phyloP scores from a whole-genome alignment of 64 coral and sea anemone species.

The Dendronephthya gigantea region DNA sequence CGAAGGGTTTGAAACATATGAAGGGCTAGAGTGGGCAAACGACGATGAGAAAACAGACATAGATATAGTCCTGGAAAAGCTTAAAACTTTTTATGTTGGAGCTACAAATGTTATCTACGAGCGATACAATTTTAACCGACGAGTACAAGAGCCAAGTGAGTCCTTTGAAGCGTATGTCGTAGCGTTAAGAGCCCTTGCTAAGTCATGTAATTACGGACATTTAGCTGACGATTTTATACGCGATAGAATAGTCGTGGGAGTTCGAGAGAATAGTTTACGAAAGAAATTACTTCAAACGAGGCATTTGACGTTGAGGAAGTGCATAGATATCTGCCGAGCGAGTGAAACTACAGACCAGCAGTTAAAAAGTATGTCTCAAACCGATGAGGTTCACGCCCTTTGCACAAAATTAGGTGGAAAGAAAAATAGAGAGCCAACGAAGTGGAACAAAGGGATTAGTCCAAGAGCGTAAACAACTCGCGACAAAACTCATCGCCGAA shows the following conservation, averaged over 20 bases:
- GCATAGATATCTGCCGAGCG: conserved; percentile 43
- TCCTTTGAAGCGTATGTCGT: conserved; percentile 43
- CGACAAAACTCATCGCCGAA: neutral
- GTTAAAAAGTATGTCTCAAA: conserved; percentile 40
- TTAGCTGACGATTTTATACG: conserved; percentile 25
- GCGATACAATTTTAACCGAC: conserved; percentile 42
- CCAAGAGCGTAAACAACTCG: neutral
- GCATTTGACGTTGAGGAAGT: conserved; percentile 25
- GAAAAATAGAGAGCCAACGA: neutral
- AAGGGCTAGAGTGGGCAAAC: conserved; percentile 23
- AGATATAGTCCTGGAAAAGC: conserved; percentile 36
- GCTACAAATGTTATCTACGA: conserved; percentile 62
- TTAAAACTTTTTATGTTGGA: conserved; percentile 38
- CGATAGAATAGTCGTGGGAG: conserved; percentile 38
- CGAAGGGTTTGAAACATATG: conserved; percentile 35
- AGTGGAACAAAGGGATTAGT: conserved; percentile 2
- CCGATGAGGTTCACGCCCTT: conserved; percentile 27
- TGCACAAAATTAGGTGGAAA: conserved; percentile 22
- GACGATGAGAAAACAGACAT: conserved; percentile 35
- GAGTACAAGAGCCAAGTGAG: conserved; percentile 36
- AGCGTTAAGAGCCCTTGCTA: conserved; percentile 30
- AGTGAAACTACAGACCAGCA: conserved; percentile 31
- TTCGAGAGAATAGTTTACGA: neutral
- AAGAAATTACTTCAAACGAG: conserved; percentile 36
- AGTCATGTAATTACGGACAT: conserved; percentile 39